Evolutionary conservation across 2,888 invertebrate genomes (phyloP).

Genomic region (Zygogramma bicolorata): DNA sequence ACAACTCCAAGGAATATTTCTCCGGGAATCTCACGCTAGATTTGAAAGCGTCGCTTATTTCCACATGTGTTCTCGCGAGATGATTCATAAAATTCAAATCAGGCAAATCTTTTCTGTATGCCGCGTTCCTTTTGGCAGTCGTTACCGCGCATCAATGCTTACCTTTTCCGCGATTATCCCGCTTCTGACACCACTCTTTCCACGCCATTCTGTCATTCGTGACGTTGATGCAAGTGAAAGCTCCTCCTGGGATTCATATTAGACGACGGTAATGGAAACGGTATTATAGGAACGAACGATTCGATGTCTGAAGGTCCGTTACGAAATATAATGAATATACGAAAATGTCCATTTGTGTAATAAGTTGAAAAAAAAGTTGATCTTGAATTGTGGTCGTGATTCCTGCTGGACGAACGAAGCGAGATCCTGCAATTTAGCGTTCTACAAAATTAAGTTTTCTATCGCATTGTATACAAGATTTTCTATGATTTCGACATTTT

Average conservation of each 20-base stretch:
- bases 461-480: too few species aligned
- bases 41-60: neutral
- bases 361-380: too few species aligned
- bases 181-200: neutral
- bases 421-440: too few species aligned
- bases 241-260: constrained; percentile 13
- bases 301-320: too few species aligned
- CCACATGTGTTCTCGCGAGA: constrained; percentile 12
- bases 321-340: too few species aligned
- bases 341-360: too few species aligned
- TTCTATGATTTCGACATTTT: too few species aligned
- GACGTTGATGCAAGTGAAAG: constrained; percentile 23
- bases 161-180: neutral
- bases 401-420: too few species aligned
- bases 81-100: constrained; percentile 22
- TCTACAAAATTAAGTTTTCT: too few species aligned
- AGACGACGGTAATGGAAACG: constrained; percentile 21
- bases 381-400: too few species aligned
- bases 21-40: neutral
- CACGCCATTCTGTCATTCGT: constrained; percentile 23
- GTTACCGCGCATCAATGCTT: neutral
- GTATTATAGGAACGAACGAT: too few species aligned
- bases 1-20: neutral
- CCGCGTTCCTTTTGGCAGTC: constrained; percentile 14
- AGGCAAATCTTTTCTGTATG: neutral